Evolutionary conservation across 2,888 invertebrate genomes (phyloP).

Genomic region (Diplazon laetatorius): DNA sequence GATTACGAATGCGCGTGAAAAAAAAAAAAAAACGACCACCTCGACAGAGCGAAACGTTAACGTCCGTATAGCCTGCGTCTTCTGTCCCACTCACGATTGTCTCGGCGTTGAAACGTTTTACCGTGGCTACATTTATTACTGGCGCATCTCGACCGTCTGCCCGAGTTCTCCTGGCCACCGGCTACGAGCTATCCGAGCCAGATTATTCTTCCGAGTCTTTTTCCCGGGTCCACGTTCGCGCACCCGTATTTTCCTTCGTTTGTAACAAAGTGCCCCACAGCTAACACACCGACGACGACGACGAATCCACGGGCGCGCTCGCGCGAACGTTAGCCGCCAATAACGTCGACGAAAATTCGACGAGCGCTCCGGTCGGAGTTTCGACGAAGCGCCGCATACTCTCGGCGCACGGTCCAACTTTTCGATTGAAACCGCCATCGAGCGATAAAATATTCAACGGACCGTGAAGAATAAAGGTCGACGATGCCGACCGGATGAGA

Average conservation of each 20-base stretch:
- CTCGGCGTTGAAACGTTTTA: constrained; percentile 46
- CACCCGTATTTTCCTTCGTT: constrained; percentile 50
- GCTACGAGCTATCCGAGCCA: constrained; percentile 59
- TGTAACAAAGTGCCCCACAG: constrained; percentile 47
- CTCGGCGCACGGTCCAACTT: constrained; percentile 27
- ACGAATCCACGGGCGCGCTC: neutral
- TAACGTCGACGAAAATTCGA: neutral
- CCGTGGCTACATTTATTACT: constrained; percentile 67
- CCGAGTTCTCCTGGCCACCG: constrained; percentile 35
- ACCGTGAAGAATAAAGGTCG: constrained; percentile 21
- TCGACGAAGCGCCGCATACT: neutral
- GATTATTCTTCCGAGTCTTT: constrained; percentile 59
- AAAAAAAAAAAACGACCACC: no score
- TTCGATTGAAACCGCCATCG: constrained; percentile 8
- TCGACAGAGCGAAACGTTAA: constrained; percentile 31
- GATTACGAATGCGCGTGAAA: no score
- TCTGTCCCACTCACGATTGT: constrained; percentile 43
- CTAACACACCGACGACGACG: no score
- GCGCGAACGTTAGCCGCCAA: no score
- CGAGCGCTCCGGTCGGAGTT: constrained; percentile 9
- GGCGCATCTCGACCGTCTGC: constrained; percentile 62
- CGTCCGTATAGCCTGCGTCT: constrained; percentile 33
- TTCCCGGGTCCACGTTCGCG: constrained; percentile 53
- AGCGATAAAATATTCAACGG: constrained; percentile 54
- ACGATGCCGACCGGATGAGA: constrained; percentile 48